Evolutionary conservation across 2,888 invertebrate species (phyloP).

Genomic region (Eustalomyia histrio): DNA sequence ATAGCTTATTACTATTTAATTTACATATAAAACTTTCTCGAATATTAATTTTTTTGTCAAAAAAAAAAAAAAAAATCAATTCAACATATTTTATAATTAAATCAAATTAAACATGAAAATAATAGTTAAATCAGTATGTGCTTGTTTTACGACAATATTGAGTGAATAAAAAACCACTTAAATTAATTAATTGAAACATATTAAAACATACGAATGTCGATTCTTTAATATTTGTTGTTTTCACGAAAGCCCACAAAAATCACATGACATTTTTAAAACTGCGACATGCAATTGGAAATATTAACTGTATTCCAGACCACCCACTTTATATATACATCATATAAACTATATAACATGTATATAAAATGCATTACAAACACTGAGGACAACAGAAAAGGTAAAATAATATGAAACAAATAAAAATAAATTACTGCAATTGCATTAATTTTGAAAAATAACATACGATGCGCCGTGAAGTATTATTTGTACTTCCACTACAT

Average conservation of each 20-base stretch:
- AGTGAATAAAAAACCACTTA: conserved; percentile 26
- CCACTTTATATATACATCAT: too few species aligned
- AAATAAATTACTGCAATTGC: conserved; percentile 45
- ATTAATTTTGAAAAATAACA: conserved; percentile 21
- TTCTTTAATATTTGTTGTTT: conserved; percentile 24
- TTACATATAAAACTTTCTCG: too few species aligned
- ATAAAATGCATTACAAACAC: neutral
- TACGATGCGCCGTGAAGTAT: neutral
- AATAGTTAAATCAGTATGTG: conserved; percentile 6
- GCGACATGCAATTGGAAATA: neutral
- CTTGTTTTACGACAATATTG: neutral
- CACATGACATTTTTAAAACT: conserved; percentile 15
- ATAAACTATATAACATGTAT: neutral
- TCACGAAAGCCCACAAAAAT: conserved; percentile 10
- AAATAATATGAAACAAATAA: conserved; percentile 8
- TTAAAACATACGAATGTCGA: conserved; percentile 8
- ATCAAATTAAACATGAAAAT: conserved; percentile 16
- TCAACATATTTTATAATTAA: conserved; percentile 22
- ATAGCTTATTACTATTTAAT: too few species aligned
- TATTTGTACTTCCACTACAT: conserved; percentile 3
- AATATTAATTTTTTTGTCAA: too few species aligned
- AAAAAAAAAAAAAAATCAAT: neutral
- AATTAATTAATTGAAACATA: conserved; percentile 38
- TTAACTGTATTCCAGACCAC: too few species aligned
- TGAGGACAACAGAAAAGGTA: neutral